Evolutionary conservation across 2,797 vertebrate species (phyloP).

Genomic region (Sciurus vulgaris): DNA sequence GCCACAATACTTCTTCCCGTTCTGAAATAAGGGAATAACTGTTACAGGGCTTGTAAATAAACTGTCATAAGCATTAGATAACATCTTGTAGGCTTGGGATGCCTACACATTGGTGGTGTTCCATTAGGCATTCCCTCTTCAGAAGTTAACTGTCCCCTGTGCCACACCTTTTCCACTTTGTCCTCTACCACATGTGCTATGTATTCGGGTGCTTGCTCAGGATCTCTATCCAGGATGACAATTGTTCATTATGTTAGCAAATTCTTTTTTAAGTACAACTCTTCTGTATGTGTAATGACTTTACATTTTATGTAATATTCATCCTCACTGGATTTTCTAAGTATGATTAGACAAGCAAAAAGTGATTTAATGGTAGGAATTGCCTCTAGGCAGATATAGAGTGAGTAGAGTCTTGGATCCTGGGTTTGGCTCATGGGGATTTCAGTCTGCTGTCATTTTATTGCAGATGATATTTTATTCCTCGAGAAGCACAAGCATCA

Average conservation of each 20-base stretch:
- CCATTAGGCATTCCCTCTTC: background rate
- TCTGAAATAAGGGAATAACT: background rate
- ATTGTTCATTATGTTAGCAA: background rate
- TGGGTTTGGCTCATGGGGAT: background rate
- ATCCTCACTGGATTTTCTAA: background rate
- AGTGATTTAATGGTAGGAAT: background rate
- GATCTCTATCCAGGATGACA: background rate
- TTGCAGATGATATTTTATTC: background rate
- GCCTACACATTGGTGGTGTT: background rate
- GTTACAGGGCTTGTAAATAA: background rate
- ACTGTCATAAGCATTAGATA: background rate
- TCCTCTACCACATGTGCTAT: background rate
- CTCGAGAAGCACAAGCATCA: background rate
- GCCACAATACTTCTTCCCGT: background rate
- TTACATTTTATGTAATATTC: background rate
- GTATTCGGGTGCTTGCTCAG: background rate
- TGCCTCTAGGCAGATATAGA: background rate
- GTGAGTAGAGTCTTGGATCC: background rate
- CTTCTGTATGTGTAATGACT: background rate
- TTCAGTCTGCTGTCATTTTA: background rate
- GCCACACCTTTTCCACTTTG: background rate
- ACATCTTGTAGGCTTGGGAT: background rate
- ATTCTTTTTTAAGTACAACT: background rate
- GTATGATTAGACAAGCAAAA: background rate
- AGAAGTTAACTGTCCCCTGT: background rate